Conservation (phyloP, 2,888 invertebrate genomes). For the Philhelius pedissequus region DNA sequence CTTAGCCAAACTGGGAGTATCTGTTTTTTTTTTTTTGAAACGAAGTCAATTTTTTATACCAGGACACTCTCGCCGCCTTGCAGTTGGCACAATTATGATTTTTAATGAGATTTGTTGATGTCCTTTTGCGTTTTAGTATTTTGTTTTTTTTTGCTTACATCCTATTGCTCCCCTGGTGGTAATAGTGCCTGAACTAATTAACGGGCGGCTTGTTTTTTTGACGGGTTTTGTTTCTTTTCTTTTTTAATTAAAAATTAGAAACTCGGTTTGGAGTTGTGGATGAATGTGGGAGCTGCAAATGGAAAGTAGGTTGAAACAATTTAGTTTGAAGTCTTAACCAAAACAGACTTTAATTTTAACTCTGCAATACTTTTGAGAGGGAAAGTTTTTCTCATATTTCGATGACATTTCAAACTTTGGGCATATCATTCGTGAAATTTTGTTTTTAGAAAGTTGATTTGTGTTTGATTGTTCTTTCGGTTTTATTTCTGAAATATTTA, state of each 20-base stretch:
- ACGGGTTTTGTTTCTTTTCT: not conserved
- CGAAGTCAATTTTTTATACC: constrained; percentile 32
- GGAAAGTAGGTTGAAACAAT: constrained; percentile 7
- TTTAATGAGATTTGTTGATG: constrained; percentile 63
- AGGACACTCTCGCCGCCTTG: constrained; percentile 31
- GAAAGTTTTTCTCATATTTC: not conserved
- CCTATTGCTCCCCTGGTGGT: constrained; percentile 34
- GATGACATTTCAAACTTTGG: too few relatives aligned
- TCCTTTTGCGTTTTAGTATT: constrained; percentile 21
- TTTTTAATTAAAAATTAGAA: constrained; percentile 42
- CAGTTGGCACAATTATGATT: constrained; percentile 58
- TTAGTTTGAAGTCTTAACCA: not conserved
- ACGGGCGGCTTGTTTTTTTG: constrained; percentile 12
- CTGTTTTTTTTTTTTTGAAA: not conserved
- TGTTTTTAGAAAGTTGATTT: too few relatives aligned
- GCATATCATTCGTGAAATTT: too few relatives aligned
- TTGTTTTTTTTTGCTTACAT: not conserved
- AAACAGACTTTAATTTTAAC: not conserved
- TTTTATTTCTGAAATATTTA: too few relatives aligned
- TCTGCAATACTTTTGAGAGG: not conserved
- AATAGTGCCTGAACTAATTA: constrained; percentile 50
- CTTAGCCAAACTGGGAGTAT: not conserved
- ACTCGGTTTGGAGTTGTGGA: not conserved
- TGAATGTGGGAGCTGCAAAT: not conserved
- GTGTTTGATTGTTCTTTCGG: too few relatives aligned